Conservation (phyloP, 1,140 invertebrate species). For the Harpegnathos saltator region DNA sequence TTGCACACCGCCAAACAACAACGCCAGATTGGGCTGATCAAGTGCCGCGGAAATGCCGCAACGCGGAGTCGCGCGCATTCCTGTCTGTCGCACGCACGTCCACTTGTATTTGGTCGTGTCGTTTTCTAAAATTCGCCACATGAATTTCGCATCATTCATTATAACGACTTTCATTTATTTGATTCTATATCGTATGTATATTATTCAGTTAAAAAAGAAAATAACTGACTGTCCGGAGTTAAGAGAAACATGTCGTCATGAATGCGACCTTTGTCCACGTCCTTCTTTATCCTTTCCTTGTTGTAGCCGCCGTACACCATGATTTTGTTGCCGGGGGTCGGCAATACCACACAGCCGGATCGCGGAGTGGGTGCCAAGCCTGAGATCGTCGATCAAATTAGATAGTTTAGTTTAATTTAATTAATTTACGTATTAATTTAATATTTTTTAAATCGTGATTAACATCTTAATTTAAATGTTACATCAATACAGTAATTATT, state of each 20-base stretch:
- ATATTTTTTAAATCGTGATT: too few species aligned
- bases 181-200: too few species aligned
- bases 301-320: slow-evolving; percentile 96
- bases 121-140: slow-evolving; percentile 85
- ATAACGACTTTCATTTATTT: too few species aligned
- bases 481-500: too few species aligned
- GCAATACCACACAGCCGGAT: slow-evolving; percentile 89
- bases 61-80: slow-evolving; percentile 88
- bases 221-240: slow-evolving; percentile 88
- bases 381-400: slow-evolving; percentile 49
- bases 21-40: slow-evolving; percentile 87
- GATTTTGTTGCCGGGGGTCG: slow-evolving; percentile 85
- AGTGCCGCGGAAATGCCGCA: slow-evolving; percentile 88
- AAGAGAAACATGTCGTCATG: slow-evolving; percentile 94
- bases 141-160: too few species aligned
- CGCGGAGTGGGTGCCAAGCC: slow-evolving; percentile 89
- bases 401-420: too few species aligned
- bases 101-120: slow-evolving; percentile 92
- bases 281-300: slow-evolving; percentile 92
- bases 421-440: too few species aligned
- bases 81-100: slow-evolving; percentile 89
- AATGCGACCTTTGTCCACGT: slow-evolving; percentile 92
- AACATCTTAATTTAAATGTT: too few species aligned
- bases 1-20: slow-evolving; percentile 93
- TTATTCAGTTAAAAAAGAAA: too few species aligned